Conservation (phyloP, 1,140 invertebrate species). For the Macrobrachium rosenbergii region DNA sequence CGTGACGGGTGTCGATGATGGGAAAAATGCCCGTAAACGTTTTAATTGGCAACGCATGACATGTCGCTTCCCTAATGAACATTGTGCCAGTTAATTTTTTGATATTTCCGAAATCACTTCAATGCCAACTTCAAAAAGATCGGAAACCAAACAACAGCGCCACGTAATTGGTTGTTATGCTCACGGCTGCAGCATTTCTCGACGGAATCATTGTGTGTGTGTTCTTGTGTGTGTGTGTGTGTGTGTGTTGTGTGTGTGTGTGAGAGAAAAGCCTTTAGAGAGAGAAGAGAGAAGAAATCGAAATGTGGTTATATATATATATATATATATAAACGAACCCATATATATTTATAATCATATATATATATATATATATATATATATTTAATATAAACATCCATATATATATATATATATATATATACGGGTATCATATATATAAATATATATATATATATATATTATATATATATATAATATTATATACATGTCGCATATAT, state of each 20-base stretch:
- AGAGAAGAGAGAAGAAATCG: background rate
- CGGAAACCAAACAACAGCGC: no score
- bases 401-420: background rate
- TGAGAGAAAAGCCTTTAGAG: background rate
- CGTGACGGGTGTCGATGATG: no score
- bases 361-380: constrained; percentile 12
- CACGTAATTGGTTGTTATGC: background rate
- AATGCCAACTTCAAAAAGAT: no score
- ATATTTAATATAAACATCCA: background rate
- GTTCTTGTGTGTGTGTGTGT: background rate
- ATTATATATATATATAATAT: background rate
- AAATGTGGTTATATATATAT: no score
- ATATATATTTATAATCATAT: no score
- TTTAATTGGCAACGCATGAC: background rate
- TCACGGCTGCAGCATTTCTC: background rate
- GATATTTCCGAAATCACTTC: background rate
- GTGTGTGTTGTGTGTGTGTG: background rate
- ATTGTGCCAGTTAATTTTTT: background rate
- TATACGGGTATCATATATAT: background rate
- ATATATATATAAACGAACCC: no score
- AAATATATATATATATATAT: background rate
- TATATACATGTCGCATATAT: background rate
- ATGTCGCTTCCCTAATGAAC: background rate
- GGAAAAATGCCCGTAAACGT: no score
- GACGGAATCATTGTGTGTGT: background rate